Evolutionary conservation across 2,113 vertebrate species (phyloP).

Genomic region (Misgurnus mizolepis): DNA sequence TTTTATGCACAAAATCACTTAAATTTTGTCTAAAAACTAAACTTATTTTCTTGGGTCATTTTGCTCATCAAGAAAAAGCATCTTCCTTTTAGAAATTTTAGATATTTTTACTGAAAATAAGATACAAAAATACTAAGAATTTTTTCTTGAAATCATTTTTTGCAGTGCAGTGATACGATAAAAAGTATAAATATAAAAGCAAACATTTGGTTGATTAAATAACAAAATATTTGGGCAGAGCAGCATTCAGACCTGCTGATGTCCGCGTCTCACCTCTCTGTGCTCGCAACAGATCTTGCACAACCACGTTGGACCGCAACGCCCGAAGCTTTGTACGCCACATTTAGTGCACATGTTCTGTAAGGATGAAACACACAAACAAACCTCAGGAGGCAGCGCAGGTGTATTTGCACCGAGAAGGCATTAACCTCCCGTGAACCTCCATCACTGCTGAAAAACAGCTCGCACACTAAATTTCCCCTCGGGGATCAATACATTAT

Average conservation of each 20-base stretch:
- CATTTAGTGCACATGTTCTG: constrained; percentile 93
- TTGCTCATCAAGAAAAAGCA: no score
- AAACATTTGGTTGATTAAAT: neutral
- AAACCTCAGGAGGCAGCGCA: constrained; percentile 47
- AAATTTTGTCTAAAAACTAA: no score
- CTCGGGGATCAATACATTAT: neutral
- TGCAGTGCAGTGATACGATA: no score
- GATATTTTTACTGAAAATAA: no score
- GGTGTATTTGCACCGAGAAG: constrained; percentile 29
- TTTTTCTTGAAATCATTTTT: no score
- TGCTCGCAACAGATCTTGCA: constrained; percentile 95
- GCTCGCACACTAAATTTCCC: constrained; percentile 3
- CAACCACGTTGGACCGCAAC: constrained; percentile 81
- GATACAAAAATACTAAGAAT: no score
- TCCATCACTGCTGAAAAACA: constrained; percentile 19
- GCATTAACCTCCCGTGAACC: constrained; percentile 36
- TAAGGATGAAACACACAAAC: constrained; percentile 13
- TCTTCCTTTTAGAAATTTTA: no score
- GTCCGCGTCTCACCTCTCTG: constrained; percentile 81
- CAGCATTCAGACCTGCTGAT: neutral
- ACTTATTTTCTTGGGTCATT: no score
- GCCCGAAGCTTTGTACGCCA: constrained; percentile 80
- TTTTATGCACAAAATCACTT: no score
- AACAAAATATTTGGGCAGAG: neutral
- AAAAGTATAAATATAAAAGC: no score